Evolutionary conservation across 92 coral and sea anemone genomes (phyloP), one percentile per base, ranked within the genome.

Genomic region (Palythoa heliodiscus): DNA sequence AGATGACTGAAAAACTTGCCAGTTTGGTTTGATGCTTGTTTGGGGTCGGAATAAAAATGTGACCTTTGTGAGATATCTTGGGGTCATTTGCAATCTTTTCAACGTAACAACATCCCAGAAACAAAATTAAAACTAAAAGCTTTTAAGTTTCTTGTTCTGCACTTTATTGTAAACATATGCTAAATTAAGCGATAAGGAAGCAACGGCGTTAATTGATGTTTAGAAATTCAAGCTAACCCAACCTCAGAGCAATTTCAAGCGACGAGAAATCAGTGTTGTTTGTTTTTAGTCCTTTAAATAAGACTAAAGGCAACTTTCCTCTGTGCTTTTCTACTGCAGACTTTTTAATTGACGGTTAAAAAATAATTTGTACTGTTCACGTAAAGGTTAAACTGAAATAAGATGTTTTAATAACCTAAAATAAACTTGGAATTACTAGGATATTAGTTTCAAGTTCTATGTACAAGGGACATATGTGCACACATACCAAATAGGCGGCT

Each of bases 61-160:
- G 73, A 64, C 84, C 84, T 80, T n/a, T 80, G 20, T 15, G 17
- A 20, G 73, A 10, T 69, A 64, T 80, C 74, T 8, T 75, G 39
- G 48, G 74, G 66, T 66, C 61, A 14, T 43, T 79, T 64, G 19
- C 73, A 61, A 25, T 63, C 74, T 80, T 80, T 80, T 64, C 47
- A 80, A 68, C 75, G 37, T 70, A 52, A 22, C 48, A 54, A 40
- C 52, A 80, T 43, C 52, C 11, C n/a, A 25, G 23, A 47, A 80
- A 63, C 17, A 68, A 79, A 69, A 22, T 22, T 69, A 69, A 79
- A 69, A 22, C 8, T 69, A 69, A 69, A 60, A 80, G 63, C 73
- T 66, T 25, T 67, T 80, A 80, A 80, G 7, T 20, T 24, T 80
- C 38, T 64, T 2, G 73, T 4, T 25, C 40, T 79, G 37, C 47